Evolutionary conservation across 2,797 vertebrate species (phyloP).

Genomic region (Macroramphosus scolopax): DNA sequence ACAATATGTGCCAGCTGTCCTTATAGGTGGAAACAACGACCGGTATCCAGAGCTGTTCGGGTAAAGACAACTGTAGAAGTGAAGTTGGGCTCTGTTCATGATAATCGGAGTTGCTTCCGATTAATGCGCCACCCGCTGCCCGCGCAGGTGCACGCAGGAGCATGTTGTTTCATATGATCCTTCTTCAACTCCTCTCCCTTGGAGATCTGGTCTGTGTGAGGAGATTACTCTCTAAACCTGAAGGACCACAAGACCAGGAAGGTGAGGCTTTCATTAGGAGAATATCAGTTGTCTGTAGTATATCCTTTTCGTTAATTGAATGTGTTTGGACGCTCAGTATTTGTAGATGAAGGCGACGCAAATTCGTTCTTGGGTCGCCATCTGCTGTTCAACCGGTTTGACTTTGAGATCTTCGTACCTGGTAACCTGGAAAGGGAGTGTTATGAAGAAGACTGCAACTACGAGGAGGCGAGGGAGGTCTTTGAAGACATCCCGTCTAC

Average conservation of each 20-base stretch:
- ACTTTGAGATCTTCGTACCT: slow-evolving; percentile 89
- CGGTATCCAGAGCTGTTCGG: too few relatives aligned
- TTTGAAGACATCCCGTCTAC: slow-evolving; percentile 84
- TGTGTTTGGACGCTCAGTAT: slow-evolving; percentile 75
- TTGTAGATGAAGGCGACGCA: slow-evolving; percentile 83
- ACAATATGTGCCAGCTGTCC: slow-evolving; percentile 3
- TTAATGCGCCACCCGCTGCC: slow-evolving; percentile 29
- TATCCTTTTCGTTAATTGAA: neutral
- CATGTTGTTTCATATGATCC: slow-evolving; percentile 66
- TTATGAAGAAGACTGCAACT: slow-evolving; percentile 88
- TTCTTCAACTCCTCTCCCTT: slow-evolving; percentile 58
- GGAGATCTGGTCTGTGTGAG: slow-evolving; percentile 61
- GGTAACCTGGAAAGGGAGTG: slow-evolving; percentile 94
- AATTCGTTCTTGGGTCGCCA: slow-evolving; percentile 86
- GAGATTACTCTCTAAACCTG: slow-evolving; percentile 16
- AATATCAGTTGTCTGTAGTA: neutral
- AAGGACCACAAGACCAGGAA: slow-evolving; percentile 34
- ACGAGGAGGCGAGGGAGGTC: slow-evolving; percentile 92
- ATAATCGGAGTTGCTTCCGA: slow-evolving; percentile 3
- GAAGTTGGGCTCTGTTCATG: neutral
- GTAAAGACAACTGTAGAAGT: too few relatives aligned
- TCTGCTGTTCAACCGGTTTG: slow-evolving; percentile 90
- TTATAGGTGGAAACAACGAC: slow-evolving; percentile 7
- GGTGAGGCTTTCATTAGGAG: slow-evolving; percentile 48
- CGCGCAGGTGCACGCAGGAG: slow-evolving; percentile 52